A percentile compares a stretch with the other conserved stretches of the same genome.
Conservation (phyloP, 2,888 invertebrate species). For the Chirona hameri region DNA sequence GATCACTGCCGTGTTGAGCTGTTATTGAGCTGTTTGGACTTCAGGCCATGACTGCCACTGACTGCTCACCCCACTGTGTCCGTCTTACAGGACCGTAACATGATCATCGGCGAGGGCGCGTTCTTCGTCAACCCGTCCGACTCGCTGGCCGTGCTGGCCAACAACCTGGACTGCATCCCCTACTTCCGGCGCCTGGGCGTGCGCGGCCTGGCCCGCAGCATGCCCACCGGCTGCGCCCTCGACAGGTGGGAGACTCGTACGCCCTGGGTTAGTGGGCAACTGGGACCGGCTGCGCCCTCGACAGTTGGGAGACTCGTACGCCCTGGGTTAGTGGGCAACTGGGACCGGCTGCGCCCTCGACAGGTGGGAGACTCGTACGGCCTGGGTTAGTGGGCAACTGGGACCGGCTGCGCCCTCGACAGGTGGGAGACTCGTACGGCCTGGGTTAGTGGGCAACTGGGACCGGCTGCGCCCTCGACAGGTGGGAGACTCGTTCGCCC, state of each 20-base stretch:
- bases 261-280: neutral
- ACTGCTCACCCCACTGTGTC: neutral
- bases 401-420: neutral
- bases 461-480: neutral
- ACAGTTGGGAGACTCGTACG: neutral
- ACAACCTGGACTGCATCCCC: constrained; percentile 83
- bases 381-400: neutral
- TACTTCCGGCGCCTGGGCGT: constrained; percentile 85
- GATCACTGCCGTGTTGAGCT: too few species aligned
- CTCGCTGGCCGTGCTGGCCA: constrained; percentile 89
- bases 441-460: neutral
- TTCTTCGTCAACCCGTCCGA: constrained; percentile 99
- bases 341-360: neutral
- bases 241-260: constrained; percentile 52
- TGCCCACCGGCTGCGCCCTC: constrained; percentile 96
- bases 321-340: neutral
- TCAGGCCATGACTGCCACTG: neutral
- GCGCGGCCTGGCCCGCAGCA: constrained; percentile 91
- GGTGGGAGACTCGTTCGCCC: too few species aligned
- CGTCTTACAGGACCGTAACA: constrained; percentile 76
- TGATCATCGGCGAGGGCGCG: constrained; percentile 91
- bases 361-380: neutral
- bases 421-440: neutral
- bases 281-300: neutral
- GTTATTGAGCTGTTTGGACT: too few species aligned